phyloP scores from a whole-genome alignment of 2,888 invertebrate species.

The Leptinotarsa peninsularis region DNA sequence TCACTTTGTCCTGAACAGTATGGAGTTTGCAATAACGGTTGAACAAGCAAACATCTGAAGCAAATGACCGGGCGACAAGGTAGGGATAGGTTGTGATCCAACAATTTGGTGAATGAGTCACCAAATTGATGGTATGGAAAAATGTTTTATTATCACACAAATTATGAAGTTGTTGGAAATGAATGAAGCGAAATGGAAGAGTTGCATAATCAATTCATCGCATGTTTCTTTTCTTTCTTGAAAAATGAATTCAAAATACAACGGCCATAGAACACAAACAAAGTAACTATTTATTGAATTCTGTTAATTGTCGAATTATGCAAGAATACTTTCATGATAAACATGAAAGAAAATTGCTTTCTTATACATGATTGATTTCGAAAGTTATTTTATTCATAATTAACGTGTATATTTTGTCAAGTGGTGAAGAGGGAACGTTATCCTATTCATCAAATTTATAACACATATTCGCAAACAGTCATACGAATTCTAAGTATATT shows the following conservation, averaged over 20 bases:
- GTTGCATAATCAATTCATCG: conserved; percentile 10
- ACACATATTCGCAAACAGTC: too few species aligned
- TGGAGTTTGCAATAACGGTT: conserved; percentile 53
- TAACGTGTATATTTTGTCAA: too few species aligned
- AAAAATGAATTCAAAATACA: conserved; percentile 14
- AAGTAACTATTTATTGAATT: neutral
- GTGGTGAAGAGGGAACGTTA: too few species aligned
- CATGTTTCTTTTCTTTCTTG: neutral
- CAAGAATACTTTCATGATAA: neutral
- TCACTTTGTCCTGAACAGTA: conserved; percentile 34
- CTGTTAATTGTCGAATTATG: neutral
- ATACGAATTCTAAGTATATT: too few species aligned
- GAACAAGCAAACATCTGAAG: conserved; percentile 43
- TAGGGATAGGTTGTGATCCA: conserved; percentile 25
- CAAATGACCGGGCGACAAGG: conserved; percentile 30
- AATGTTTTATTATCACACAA: neutral
- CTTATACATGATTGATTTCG: too few species aligned
- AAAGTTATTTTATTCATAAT: too few species aligned
- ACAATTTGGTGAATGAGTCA: conserved; percentile 17
- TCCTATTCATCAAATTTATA: too few species aligned
- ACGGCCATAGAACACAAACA: conserved; percentile 29
- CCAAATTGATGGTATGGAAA: conserved; percentile 5
- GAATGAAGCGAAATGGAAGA: neutral
- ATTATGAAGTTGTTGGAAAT: conserved; percentile 3
- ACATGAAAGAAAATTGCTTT: too few species aligned